These are phyloP conservation scores for Paramormyrops kingsleyae DNA, from an alignment of 2,113 vertebrate genomes.

Conservation along the genomic window DNA sequence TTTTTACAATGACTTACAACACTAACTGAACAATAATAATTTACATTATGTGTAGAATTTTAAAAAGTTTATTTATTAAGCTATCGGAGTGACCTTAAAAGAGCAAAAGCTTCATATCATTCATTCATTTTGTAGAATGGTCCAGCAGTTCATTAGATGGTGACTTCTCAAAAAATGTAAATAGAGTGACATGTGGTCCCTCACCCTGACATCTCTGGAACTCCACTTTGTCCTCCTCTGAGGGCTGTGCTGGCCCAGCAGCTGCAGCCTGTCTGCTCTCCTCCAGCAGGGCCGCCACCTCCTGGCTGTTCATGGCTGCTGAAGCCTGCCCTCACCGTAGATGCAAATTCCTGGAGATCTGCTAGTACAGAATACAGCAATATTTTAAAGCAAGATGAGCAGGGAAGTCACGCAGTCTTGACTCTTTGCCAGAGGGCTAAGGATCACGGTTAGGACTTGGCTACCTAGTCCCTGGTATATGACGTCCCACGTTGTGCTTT, in stretches of 20 bases:
- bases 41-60: not conserved
- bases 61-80: not conserved
- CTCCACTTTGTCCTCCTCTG: conserved; percentile 40
- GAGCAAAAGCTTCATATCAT: not conserved
- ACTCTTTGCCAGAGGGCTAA: not conserved
- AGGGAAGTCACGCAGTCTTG: not conserved
- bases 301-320: conserved; percentile 66
- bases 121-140: not conserved
- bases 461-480: not conserved
- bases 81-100: not conserved
- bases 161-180: not conserved
- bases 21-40: not conserved
- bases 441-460: not conserved
- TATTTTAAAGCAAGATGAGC: not conserved
- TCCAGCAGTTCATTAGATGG: not conserved
- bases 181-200: conserved; percentile 21
- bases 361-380: not conserved
- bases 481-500: not conserved
- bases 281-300: conserved; percentile 57
- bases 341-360: not conserved
- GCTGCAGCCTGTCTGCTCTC: conserved; percentile 61
- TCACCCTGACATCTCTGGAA: conserved; percentile 67
- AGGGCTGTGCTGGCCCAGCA: conserved; percentile 26
- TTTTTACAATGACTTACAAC: not conserved
- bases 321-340: not conserved